Conservation (phyloP, 2,888 invertebrate species). For the Blastobasis adustella region DNA sequence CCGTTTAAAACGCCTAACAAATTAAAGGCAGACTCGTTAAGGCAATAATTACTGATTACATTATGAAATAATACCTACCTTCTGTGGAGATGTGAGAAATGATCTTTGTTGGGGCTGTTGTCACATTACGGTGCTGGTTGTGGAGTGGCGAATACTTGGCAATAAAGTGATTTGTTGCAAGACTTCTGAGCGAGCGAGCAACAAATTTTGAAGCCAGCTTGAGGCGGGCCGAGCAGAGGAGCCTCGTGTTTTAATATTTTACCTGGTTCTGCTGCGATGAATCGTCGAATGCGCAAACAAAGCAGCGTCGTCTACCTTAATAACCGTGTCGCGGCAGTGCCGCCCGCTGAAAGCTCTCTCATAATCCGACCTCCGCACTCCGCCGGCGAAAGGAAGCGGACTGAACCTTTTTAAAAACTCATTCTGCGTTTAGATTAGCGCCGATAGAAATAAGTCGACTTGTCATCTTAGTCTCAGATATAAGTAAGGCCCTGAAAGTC, state of each 20-base stretch:
- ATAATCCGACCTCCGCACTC: slow-evolving; percentile 51
- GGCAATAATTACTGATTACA: slow-evolving; percentile 72
- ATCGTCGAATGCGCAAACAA: slow-evolving; percentile 61
- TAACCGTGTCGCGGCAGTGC: slow-evolving; percentile 51
- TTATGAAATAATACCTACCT: slow-evolving; percentile 60
- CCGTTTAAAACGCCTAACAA: slow-evolving; percentile 75
- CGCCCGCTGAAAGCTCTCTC: slow-evolving; percentile 50
- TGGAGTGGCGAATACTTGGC: too few species aligned
- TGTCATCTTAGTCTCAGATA: slow-evolving; percentile 51
- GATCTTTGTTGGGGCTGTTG: not conserved
- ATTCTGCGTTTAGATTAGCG: slow-evolving; percentile 51
- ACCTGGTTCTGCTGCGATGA: slow-evolving; percentile 45
- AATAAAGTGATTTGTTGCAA: too few species aligned
- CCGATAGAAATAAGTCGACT: slow-evolving; percentile 53
- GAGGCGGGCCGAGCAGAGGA: slow-evolving; percentile 31
- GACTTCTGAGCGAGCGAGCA: too few species aligned
- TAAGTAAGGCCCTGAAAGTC: slow-evolving; percentile 45
- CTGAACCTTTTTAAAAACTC: slow-evolving; percentile 51
- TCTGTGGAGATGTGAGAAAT: slow-evolving; percentile 8
- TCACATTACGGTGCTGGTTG: too few species aligned
- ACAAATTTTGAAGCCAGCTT: slow-evolving; percentile 8
- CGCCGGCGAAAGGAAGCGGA: slow-evolving; percentile 30
- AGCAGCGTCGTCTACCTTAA: slow-evolving; percentile 50
- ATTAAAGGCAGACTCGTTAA: slow-evolving; percentile 72
- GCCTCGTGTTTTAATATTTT: slow-evolving; percentile 62